Evolutionary conservation across 2,797 vertebrate species (phyloP).

Genomic region (Acanthopagrus latus): DNA sequence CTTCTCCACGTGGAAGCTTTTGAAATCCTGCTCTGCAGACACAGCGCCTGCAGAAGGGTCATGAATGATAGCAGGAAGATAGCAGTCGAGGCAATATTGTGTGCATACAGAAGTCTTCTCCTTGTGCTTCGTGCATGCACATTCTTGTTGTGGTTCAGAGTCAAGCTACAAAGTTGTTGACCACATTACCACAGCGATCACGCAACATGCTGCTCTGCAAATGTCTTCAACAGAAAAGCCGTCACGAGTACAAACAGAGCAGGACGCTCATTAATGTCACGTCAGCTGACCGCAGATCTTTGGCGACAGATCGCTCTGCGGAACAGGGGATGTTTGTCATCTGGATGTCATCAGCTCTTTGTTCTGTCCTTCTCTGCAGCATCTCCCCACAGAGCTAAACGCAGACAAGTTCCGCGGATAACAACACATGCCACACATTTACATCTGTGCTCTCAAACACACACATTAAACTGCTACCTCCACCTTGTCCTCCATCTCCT

Average conservation of each 20-base stretch:
- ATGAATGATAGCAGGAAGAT: slow-evolving; percentile 61
- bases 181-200: slow-evolving; percentile 49
- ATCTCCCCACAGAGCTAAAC: slow-evolving; percentile 46
- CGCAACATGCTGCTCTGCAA: slow-evolving; percentile 23
- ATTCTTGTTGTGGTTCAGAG: slow-evolving; percentile 44
- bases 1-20: not conserved
- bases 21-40: slow-evolving; percentile 47
- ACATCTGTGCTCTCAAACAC: slow-evolving; percentile 45
- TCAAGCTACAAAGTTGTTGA: slow-evolving; percentile 28
- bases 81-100: slow-evolving; percentile 25
- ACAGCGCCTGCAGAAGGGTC: slow-evolving; percentile 45
- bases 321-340: slow-evolving; percentile 65
- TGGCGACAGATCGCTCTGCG: slow-evolving; percentile 48
- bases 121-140: slow-evolving; percentile 12
- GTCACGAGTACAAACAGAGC: slow-evolving; percentile 39
- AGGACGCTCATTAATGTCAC: slow-evolving; percentile 52
- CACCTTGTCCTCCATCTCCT: slow-evolving; percentile 45
- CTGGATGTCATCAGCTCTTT: slow-evolving; percentile 72
- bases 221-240: slow-evolving; percentile 26
- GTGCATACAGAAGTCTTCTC: slow-evolving; percentile 23
- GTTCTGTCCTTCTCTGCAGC: slow-evolving; percentile 45
- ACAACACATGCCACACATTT: slow-evolving; percentile 54
- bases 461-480: slow-evolving; percentile 66
- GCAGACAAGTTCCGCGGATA: slow-evolving; percentile 42
- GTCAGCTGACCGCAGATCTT: slow-evolving; percentile 51